phyloP scores from a whole-genome alignment of 2,888 invertebrate species.

The Lasioglossum leucozonium region DNA sequence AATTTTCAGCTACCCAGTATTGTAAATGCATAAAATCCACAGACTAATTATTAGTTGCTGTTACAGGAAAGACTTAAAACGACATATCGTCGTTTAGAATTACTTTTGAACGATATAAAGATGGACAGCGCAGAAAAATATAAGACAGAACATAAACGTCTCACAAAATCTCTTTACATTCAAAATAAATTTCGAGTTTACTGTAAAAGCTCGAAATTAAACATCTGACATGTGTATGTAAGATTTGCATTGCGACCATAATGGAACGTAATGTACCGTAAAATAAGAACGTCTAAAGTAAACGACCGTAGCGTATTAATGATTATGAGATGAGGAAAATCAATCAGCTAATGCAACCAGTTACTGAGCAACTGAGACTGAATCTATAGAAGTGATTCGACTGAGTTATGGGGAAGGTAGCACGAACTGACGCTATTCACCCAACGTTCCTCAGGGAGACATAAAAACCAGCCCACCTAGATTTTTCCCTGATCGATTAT shows the following conservation, averaged over 20 bases:
- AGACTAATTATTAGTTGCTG: no score
- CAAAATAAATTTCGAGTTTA: not conserved
- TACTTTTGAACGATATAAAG: no score
- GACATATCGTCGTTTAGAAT: no score
- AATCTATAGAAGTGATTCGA: conserved; percentile 49
- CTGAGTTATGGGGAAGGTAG: conserved; percentile 57
- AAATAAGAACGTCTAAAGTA: not conserved
- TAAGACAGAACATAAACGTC: no score
- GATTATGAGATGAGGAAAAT: not conserved
- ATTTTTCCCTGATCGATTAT: conserved; percentile 65
- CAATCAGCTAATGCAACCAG: conserved; percentile 47
- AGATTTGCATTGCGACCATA: not conserved
- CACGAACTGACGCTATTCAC: conserved; percentile 57
- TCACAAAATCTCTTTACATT: not conserved
- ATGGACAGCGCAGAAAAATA: no score
- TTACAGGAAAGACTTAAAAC: not conserved
- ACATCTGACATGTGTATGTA: not conserved
- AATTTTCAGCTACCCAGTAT: no score
- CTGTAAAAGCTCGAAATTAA: not conserved
- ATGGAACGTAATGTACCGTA: not conserved
- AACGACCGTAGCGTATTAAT: not conserved
- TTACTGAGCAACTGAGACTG: conserved; percentile 59
- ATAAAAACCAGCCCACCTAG: conserved; percentile 67
- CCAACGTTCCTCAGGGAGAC: conserved; percentile 61
- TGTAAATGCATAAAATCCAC: no score